A percentile compares a stretch with the other conserved stretches of the same genome.
These are phyloP conservation scores for Caerostris extrusa DNA, from an alignment of 1,140 invertebrate species.

Conservation along the genomic window DNA sequence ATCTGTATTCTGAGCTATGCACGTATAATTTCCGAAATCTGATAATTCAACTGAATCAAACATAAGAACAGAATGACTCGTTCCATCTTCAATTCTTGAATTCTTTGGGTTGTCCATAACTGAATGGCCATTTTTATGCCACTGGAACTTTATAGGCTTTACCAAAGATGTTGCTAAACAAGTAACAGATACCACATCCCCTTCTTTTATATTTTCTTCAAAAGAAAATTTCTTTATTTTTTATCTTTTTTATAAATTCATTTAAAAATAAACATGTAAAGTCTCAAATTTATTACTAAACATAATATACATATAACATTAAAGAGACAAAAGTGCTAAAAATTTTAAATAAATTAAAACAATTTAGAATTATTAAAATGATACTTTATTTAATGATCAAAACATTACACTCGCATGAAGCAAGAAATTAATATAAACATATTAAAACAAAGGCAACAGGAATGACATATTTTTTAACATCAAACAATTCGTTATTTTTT, in stretches of 20 bases:
- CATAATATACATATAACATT: neutral
- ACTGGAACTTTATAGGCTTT: conserved; percentile 49
- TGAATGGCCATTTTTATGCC: conserved; percentile 43
- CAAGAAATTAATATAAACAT: too few relatives aligned
- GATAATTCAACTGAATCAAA: conserved; percentile 88
- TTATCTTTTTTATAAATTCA: too few relatives aligned
- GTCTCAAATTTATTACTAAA: neutral
- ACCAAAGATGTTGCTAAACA: conserved; percentile 43
- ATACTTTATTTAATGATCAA: too few relatives aligned
- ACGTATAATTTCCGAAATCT: conserved; percentile 91
- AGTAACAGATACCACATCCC: conserved; percentile 66
- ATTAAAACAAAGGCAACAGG: too few relatives aligned
- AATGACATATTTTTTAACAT: too few relatives aligned
- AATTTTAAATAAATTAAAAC: too few relatives aligned
- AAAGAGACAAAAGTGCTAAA: too few relatives aligned
- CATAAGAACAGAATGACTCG: conserved; percentile 84
- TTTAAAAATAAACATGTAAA: too few relatives aligned
- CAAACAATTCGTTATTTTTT: too few relatives aligned
- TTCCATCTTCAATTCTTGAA: conserved; percentile 47
- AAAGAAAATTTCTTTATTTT: conserved; percentile 72
- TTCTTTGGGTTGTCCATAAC: neutral
- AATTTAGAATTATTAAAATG: too few relatives aligned
- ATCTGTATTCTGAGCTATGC: conserved; percentile 94
- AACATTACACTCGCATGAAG: too few relatives aligned
- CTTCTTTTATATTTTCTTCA: conserved; percentile 65